Conservation (phyloP, 53 echinoderm and acorn worm genomes). For the Apostichopus leukothele region DNA sequence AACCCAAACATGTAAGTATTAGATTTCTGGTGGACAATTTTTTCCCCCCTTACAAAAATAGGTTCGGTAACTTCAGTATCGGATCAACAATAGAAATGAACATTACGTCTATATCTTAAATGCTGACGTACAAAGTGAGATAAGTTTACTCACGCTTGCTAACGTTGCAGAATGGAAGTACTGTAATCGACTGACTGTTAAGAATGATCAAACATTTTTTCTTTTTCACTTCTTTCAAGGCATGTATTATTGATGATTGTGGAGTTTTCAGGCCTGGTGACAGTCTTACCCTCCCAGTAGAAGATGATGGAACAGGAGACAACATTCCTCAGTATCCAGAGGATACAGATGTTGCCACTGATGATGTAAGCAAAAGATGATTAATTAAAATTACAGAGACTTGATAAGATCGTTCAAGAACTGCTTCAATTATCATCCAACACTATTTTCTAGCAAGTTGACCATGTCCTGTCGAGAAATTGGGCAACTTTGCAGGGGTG, state of each 20-base stretch:
- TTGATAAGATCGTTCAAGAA: no score
- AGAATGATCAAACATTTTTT: not conserved
- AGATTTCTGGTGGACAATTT: no score
- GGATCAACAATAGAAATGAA: no score
- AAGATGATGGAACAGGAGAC: constrained; percentile 81
- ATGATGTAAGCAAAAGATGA: constrained; percentile 55
- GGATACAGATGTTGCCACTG: constrained; percentile 57
- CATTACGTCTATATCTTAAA: no score
- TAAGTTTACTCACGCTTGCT: not conserved
- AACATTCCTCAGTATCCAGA: constrained; percentile 65
- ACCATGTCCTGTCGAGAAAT: no score
- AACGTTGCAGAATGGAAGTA: not conserved
- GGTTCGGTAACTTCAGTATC: no score
- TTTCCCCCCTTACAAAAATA: no score
- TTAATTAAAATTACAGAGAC: no score
- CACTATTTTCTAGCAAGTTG: no score
- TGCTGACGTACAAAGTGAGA: no score
- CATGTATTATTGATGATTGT: constrained; percentile 63
- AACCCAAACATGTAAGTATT: constrained; percentile 54
- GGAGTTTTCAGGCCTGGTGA: constrained; percentile 67
- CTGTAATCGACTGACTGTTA: not conserved
- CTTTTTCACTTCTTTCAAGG: constrained; percentile 7
- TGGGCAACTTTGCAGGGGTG: no score
- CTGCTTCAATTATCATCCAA: no score
- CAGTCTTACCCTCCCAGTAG: constrained; percentile 43